These are phyloP conservation scores for Drosophila rellima DNA, from an alignment of 2,888 invertebrate genomes.

Conservation along the genomic window DNA sequence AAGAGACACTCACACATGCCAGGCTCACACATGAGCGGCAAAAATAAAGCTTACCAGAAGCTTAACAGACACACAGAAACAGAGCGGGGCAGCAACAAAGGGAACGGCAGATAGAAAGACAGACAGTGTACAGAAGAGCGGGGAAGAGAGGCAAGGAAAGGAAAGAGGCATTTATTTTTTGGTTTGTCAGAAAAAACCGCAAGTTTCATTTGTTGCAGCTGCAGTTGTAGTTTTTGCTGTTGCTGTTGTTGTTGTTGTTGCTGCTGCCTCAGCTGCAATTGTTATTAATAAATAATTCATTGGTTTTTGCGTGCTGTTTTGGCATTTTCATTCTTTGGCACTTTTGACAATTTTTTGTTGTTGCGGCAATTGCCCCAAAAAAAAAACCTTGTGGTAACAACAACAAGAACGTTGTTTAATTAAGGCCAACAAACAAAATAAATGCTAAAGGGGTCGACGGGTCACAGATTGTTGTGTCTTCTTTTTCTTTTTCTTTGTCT, in stretches of 20 bases:
- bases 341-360: not conserved
- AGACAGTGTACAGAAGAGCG: not conserved
- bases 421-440: constrained; percentile 37
- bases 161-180: not conserved
- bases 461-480: constrained; percentile 47
- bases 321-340: constrained; percentile 20
- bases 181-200: constrained; percentile 23
- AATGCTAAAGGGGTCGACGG: constrained; percentile 17
- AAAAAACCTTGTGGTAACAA: constrained; percentile 15
- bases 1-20: not conserved
- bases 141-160: not conserved
- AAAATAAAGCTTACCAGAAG: constrained; percentile 17
- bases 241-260: constrained; percentile 10
- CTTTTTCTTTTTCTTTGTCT: constrained; percentile 29
- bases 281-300: constrained; percentile 66
- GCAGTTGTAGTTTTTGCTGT: constrained; percentile 13
- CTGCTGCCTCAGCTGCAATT: constrained; percentile 29
- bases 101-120: not conserved
- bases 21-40: constrained; percentile 1
- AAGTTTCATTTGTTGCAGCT: constrained; percentile 27
- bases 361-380: constrained; percentile 19
- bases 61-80: constrained; percentile 10
- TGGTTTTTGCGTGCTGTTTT: constrained; percentile 37
- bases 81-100: not conserved
- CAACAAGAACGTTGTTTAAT: constrained; percentile 41